A percentile compares a stretch with the other conserved stretches of the same genome.
These are phyloP conservation scores for Apus apus DNA, from an alignment of 2,113 vertebrate species.

Conservation along the genomic window DNA sequence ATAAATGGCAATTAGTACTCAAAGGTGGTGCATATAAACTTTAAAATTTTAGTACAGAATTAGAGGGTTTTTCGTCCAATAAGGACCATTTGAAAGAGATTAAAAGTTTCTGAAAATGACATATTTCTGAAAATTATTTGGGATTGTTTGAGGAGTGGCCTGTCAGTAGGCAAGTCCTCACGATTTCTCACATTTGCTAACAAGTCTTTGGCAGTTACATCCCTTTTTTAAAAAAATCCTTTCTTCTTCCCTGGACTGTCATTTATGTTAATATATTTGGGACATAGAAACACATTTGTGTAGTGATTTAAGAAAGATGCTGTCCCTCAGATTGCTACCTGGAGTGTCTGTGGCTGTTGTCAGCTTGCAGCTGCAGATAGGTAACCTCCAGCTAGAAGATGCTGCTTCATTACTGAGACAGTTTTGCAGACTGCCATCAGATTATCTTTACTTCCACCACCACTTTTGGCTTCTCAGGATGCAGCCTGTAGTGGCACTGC, in stretches of 20 bases:
- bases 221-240: background rate
- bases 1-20: background rate
- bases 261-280: background rate
- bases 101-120: background rate
- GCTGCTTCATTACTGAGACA: background rate
- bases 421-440: background rate
- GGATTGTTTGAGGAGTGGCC: background rate
- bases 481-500: background rate
- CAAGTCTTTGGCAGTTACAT: background rate
- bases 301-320: background rate
- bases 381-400: background rate
- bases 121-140: background rate
- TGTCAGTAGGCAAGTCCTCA: background rate
- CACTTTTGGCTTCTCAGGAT: background rate
- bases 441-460: background rate
- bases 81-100: background rate
- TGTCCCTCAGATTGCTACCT: fast-evolving
- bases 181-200: background rate
- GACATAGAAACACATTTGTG: background rate
- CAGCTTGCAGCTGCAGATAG: background rate
- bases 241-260: background rate
- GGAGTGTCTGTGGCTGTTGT: fast-evolving
- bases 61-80: background rate
- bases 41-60: background rate
- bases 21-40: background rate